phyloP scores from a whole-genome alignment of 1,140 invertebrate species.

The Diorhabda sublineata region DNA sequence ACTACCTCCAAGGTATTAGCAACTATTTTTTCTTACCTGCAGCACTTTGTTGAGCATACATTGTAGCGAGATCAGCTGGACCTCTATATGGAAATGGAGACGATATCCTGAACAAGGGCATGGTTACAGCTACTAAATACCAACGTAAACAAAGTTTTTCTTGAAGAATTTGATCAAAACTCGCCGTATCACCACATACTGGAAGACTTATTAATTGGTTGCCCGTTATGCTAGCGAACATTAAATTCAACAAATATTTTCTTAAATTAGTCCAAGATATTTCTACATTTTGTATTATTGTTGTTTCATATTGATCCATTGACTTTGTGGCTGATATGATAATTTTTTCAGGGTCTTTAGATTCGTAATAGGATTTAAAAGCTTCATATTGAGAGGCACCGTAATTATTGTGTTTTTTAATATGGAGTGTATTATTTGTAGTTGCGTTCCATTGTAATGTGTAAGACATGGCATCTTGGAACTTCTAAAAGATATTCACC shows the following conservation, averaged over 20 bases:
- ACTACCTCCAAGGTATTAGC: too few species aligned
- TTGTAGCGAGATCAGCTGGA: conserved; percentile 32
- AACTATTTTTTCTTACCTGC: background rate
- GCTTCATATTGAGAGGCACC: conserved; percentile 22
- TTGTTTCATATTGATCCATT: conserved; percentile 20
- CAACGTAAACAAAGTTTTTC: conserved; percentile 42
- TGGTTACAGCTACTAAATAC: conserved; percentile 41
- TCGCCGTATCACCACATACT: conserved; percentile 37
- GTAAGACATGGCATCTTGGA: conserved; percentile 29
- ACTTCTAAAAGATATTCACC: conserved; percentile 19
- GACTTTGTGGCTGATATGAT: conserved; percentile 31
- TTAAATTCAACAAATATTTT: conserved; percentile 31
- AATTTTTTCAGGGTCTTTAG: conserved; percentile 5
- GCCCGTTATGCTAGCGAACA: conserved; percentile 34
- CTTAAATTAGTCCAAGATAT: conserved; percentile 39
- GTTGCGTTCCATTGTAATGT: conserved; percentile 38
- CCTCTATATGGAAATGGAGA: conserved; percentile 33
- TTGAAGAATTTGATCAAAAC: conserved; percentile 30
- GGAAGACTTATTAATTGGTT: conserved; percentile 34
- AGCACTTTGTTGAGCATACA: conserved; percentile 21
- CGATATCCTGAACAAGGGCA: conserved; percentile 42
- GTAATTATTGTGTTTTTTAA: conserved; percentile 37
- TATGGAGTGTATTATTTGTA: conserved; percentile 21
- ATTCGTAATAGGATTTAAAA: conserved; percentile 20
- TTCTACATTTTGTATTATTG: conserved; percentile 31